These are phyloP conservation scores for Cololabis saira DNA, from an alignment of 2,113 vertebrate genomes.

Conservation along the genomic window DNA sequence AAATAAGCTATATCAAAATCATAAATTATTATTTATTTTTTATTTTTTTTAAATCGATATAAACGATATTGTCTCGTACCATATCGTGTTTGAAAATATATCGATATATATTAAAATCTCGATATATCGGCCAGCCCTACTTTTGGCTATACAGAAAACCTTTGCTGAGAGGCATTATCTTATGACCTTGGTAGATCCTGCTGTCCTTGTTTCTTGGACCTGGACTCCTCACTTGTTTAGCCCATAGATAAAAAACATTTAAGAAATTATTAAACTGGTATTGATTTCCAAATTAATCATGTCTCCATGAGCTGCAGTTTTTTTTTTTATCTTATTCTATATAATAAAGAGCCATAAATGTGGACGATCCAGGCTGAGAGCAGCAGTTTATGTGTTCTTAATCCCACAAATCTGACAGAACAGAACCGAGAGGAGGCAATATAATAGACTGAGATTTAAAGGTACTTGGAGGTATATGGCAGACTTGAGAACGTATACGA, in stretches of 20 bases:
- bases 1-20: too few relatives aligned
- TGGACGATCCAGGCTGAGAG: constrained; percentile 22
- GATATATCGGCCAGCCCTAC: too few relatives aligned
- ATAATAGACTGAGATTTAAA: constrained; percentile 55
- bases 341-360: constrained; percentile 41
- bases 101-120: too few relatives aligned
- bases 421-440: constrained; percentile 58
- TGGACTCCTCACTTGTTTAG: neutral
- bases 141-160: constrained; percentile 4
- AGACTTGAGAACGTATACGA: constrained; percentile 48
- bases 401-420: constrained; percentile 59
- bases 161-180: neutral
- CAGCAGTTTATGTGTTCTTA: constrained; percentile 42
- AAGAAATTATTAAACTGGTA: neutral
- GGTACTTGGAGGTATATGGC: constrained; percentile 43
- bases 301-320: constrained; percentile 23
- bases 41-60: too few relatives aligned
- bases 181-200: neutral
- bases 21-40: too few relatives aligned
- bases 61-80: too few relatives aligned
- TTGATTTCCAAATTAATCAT: constrained; percentile 50
- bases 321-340: constrained; percentile 45
- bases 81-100: too few relatives aligned
- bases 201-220: constrained; percentile 2
- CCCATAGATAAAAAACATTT: too few relatives aligned